A percentile compares a stretch with the other conserved stretches of the same genome.
These are phyloP conservation scores for Sinhomidia bicolor DNA, from an alignment of 2,888 invertebrate genomes.

Conservation along the genomic window DNA sequence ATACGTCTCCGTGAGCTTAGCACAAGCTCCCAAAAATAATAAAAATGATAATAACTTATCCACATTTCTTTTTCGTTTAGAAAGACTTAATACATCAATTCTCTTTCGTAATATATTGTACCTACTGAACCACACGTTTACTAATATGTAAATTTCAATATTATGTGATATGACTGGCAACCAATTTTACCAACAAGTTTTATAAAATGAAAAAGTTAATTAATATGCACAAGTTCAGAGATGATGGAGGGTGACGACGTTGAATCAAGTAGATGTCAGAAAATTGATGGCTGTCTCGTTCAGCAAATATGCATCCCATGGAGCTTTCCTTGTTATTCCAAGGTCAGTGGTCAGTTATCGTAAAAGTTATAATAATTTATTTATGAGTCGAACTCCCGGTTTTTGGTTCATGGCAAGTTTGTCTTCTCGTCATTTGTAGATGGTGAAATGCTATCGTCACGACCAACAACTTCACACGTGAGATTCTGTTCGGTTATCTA, in stretches of 20 bases:
- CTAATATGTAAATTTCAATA: too few relatives aligned
- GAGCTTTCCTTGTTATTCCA: constrained; percentile 52
- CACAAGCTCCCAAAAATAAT: constrained; percentile 36
- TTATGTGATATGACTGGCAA: constrained; percentile 21
- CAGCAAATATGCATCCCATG: constrained; percentile 39
- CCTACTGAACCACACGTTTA: background rate
- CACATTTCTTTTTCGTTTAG: too few relatives aligned
- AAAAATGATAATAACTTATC: too few relatives aligned
- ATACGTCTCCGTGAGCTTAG: too few relatives aligned
- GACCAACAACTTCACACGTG: too few relatives aligned
- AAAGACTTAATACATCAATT: background rate
- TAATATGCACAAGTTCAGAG: constrained; percentile 52
- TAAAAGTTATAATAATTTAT: constrained; percentile 15
- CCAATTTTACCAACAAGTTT: constrained; percentile 27
- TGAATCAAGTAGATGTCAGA: constrained; percentile 1
- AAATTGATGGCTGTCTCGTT: constrained; percentile 47
- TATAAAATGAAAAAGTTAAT: constrained; percentile 40
- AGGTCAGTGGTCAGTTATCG: constrained; percentile 46
- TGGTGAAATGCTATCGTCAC: constrained; percentile 1
- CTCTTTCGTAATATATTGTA: too few relatives aligned
- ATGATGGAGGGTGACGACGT: constrained; percentile 17
- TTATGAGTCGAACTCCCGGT: constrained; percentile 1
- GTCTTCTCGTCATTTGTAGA: background rate
- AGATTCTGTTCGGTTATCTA: too few relatives aligned
- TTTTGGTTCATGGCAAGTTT: background rate